Percentiles rank a stretch among this genome's conserved stretches.
Evolutionary conservation across 2,797 vertebrate genomes (phyloP).

Genomic region (Chelmon rostratus): DNA sequence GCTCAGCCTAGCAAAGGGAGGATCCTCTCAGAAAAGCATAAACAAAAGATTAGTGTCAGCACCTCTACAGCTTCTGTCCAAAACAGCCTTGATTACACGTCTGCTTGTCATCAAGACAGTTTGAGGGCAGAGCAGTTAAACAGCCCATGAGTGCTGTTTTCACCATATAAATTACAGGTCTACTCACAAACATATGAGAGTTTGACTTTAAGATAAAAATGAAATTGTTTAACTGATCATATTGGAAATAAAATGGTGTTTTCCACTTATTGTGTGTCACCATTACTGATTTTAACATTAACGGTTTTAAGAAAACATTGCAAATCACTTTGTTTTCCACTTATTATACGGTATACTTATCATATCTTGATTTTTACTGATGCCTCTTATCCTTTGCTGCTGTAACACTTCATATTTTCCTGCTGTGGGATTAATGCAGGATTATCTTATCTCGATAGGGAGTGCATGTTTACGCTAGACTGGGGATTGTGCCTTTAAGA

Average conservation of each 20-base stretch:
- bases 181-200: neutral
- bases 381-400: too few relatives aligned
- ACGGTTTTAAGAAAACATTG: neutral
- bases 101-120: constrained; percentile 10
- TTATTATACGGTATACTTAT: too few relatives aligned
- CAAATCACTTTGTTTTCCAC: neutral
- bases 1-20: neutral
- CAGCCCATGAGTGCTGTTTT: neutral
- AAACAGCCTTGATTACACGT: neutral
- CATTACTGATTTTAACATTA: neutral
- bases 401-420: too few relatives aligned
- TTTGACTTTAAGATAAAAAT: neutral
- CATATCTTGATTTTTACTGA: too few relatives aligned
- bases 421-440: too few relatives aligned
- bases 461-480: neutral
- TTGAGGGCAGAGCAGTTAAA: neutral
- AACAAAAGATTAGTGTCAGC: neutral
- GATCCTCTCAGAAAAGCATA: neutral
- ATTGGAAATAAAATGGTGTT: neutral
- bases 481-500: neutral
- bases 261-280: neutral
- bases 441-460: too few relatives aligned
- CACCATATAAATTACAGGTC: neutral
- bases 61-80: neutral
- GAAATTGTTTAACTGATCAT: neutral